A percentile compares a stretch with the other conserved stretches of the same genome.
phyloP scores from a whole-genome alignment of 2,797 vertebrate genomes.

The Galagoides demidoff region DNA sequence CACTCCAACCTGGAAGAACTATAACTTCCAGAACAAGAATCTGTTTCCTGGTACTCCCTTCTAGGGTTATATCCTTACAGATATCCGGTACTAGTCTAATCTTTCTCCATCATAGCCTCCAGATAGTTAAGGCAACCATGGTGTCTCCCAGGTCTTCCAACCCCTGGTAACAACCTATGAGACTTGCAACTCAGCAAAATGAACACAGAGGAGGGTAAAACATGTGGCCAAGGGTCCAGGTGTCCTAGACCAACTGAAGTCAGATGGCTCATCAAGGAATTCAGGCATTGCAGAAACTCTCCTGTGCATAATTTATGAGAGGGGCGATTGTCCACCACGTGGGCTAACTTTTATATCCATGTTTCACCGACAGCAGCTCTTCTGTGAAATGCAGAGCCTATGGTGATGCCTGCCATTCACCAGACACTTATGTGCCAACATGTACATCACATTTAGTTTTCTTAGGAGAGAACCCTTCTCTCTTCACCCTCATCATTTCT shows the following conservation, averaged over 20 bases:
- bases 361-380: not conserved
- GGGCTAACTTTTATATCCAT: not conserved
- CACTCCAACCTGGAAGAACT: not conserved
- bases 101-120: not conserved
- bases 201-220: not conserved
- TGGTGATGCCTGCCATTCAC: no score
- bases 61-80: not conserved
- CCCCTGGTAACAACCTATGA: not conserved
- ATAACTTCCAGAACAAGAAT: not conserved
- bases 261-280: not conserved
- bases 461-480: not conserved
- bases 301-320: accelerated
- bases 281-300: not conserved
- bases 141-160: not conserved
- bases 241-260: not conserved
- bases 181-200: not conserved
- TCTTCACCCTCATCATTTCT: not conserved
- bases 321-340: accelerated
- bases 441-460: not conserved
- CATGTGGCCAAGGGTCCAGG: not conserved
- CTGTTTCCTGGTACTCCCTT: not conserved
- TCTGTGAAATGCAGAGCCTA: not conserved
- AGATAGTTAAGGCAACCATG: not conserved
- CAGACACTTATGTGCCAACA: not conserved
- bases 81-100: not conserved